These are phyloP conservation scores for Muscicapa adusta DNA, from an alignment of 2,113 vertebrate species.

Conservation along the genomic window DNA sequence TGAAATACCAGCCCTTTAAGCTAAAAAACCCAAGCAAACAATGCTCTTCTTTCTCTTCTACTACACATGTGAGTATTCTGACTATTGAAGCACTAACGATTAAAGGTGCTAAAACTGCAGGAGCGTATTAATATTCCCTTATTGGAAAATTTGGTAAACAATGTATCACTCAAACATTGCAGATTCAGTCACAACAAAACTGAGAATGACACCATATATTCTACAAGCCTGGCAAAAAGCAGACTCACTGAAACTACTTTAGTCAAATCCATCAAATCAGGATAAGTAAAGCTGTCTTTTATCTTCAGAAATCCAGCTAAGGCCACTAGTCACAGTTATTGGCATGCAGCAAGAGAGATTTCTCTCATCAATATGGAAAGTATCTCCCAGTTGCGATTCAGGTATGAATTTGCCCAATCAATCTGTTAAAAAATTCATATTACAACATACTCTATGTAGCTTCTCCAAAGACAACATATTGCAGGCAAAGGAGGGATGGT, in stretches of 20 bases:
- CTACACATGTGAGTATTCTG: background rate
- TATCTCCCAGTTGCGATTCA: fast-evolving
- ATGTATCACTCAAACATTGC: background rate
- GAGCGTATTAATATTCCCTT: background rate
- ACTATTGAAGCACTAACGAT: background rate
- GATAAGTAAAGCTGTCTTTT: background rate
- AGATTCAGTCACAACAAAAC: background rate
- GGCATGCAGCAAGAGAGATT: background rate
- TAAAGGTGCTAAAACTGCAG: background rate
- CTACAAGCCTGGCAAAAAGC: background rate
- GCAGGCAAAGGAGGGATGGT: background rate
- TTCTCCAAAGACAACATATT: background rate
- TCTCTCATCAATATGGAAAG: background rate
- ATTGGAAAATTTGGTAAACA: background rate
- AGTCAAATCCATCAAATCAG: background rate
- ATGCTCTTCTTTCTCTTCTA: background rate
- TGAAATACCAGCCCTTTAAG: background rate
- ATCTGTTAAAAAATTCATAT: background rate
- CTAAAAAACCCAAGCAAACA: background rate
- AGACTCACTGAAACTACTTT: background rate
- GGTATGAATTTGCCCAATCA: background rate
- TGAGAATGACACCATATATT: background rate
- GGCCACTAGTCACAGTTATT: background rate
- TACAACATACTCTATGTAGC: background rate
- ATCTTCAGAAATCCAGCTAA: background rate